phyloP scores from a whole-genome alignment of 2,113 vertebrate species.

The Chamaea fasciata region DNA sequence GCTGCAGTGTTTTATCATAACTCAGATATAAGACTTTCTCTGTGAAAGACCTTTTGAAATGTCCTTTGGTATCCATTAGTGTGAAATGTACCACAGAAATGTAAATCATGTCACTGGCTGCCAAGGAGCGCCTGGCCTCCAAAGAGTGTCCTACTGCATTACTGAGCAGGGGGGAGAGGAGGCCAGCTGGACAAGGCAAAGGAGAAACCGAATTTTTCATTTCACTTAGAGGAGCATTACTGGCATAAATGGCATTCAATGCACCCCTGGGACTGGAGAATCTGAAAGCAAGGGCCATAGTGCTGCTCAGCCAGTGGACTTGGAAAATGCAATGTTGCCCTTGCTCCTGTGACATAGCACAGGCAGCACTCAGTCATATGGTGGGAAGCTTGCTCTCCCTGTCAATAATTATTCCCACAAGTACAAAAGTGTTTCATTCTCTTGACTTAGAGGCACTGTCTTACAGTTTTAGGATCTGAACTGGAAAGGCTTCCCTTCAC shows the following conservation, averaged over 20 bases:
- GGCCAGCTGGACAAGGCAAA: background rate
- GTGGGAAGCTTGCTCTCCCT: background rate
- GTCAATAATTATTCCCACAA: background rate
- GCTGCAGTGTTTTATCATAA: background rate
- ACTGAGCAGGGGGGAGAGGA: background rate
- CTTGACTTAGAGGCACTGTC: background rate
- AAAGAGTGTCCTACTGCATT: background rate
- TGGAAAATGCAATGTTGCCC: fast-evolving
- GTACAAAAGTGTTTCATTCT: background rate
- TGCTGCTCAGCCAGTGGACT: background rate
- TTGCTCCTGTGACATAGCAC: background rate
- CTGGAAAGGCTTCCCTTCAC: background rate
- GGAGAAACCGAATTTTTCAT: background rate
- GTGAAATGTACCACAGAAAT: background rate
- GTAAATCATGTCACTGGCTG: background rate
- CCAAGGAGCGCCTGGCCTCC: background rate
- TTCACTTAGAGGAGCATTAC: background rate
- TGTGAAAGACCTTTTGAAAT: background rate
- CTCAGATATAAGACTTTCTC: background rate
- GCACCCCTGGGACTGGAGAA: background rate
- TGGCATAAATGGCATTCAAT: background rate
- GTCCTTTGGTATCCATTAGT: conserved; percentile 11
- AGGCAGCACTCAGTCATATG: background rate
- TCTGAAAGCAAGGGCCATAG: background rate
- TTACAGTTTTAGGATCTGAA: background rate